Conservation (phyloP, 2,113 vertebrate species). For the Ceratotherium simum region DNA sequence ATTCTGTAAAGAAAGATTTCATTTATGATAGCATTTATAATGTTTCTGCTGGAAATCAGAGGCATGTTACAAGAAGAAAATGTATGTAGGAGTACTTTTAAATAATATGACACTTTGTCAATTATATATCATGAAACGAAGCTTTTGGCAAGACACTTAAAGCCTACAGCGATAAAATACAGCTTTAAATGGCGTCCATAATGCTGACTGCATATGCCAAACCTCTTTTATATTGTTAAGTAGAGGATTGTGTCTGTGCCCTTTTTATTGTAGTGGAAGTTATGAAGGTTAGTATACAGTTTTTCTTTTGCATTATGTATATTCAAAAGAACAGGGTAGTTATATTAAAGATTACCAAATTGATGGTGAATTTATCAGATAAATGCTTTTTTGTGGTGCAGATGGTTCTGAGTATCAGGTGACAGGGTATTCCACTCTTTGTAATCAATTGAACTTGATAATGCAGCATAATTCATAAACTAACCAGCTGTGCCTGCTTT, state of each 20-base stretch:
- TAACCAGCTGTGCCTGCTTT: conserved; percentile 88
- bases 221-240: conserved; percentile 79
- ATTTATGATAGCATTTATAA: conserved; percentile 77
- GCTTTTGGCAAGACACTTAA: conserved; percentile 86
- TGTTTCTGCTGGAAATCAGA: conserved; percentile 84
- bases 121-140: conserved; percentile 79
- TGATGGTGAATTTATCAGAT: conserved; percentile 78
- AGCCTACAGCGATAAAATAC: conserved; percentile 80
- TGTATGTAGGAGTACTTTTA: conserved; percentile 82
- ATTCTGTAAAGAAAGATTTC: conserved; percentile 80
- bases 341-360: conserved; percentile 73
- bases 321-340: conserved; percentile 85
- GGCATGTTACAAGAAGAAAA: conserved; percentile 53
- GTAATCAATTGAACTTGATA: conserved; percentile 80
- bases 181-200: conserved; percentile 79
- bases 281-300: conserved; percentile 64
- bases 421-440: conserved; percentile 87
- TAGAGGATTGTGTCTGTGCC: conserved; percentile 78
- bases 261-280: conserved; percentile 81
- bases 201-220: conserved; percentile 82
- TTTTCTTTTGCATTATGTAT: conserved; percentile 64
- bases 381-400: conserved; percentile 73
- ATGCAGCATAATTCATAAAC: conserved; percentile 72
- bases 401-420: conserved; percentile 79
- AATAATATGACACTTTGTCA: conserved; percentile 78